Base-by-base conservation (phyloP, 2,113 vertebrate species). In the Eonycteris spelaea region DNA sequence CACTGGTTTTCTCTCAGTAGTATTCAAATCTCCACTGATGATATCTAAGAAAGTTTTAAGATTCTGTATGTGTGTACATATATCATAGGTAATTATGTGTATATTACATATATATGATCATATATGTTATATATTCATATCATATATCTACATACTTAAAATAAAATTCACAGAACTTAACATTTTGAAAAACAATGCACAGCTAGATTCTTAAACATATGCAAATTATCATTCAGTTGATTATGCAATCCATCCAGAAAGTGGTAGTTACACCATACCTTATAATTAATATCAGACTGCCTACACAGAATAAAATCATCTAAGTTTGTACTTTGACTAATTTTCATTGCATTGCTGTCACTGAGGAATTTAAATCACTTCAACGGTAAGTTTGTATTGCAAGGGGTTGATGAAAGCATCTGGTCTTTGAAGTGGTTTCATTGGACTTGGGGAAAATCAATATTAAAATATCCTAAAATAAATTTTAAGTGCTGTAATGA, bases 241-340 rank as follows among this genome's bases (percentile, higher is more conserved):
- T 97, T 97, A 95, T 96, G 84, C 63, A 97, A 90, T 65, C 35
- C 21, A 68, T 90, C 22, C 26, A 86, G 43, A 97, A 94, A 96
- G 63, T 91, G 59, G 73, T 89, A 94, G 92, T 95, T 97, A 79
- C 9, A 79, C 15, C 38, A 65, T 86, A 96, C 86, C 38, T 94
- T 95, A 91, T 95, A 95, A 97, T 98, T 97, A 96, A 96, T 95
- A 96, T 95, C 85, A 95, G 57, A 88, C 94, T 91, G 77, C 94
- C 96, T 96, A 95, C 94, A 89, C 87, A 88, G 88, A 95, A 94
- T 92, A 86, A 89, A 96, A 96, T 97, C 96, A 96, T 86, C 84
- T 75, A 71, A 94, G 79, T 92, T 94, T 92, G 80, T 85, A 80
- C 87, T 82, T 65, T 90, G 67, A 93, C 68, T 86, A 93, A 96